These are phyloP conservation scores for Xestia ashworthii DNA, from an alignment of 2,888 invertebrate genomes.

Conservation along the genomic window DNA sequence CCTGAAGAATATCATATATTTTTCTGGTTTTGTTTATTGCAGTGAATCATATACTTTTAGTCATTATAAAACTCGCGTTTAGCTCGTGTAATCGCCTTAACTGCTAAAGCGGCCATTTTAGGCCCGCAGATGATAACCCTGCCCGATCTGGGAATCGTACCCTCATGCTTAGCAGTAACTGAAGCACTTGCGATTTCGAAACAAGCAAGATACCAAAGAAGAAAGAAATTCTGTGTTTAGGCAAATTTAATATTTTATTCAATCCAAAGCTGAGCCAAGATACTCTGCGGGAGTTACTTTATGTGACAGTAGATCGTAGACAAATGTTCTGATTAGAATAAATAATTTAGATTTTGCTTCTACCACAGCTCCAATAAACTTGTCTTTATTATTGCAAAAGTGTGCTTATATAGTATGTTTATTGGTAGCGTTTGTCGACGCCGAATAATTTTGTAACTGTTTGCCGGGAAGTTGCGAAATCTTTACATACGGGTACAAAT, in stretches of 20 bases:
- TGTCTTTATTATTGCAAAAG: slow-evolving; percentile 36
- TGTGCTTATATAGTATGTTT: slow-evolving; percentile 33
- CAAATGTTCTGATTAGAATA: slow-evolving; percentile 53
- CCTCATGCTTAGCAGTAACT: not conserved
- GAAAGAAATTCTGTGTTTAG: slow-evolving; percentile 21
- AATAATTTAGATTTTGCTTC: slow-evolving; percentile 36
- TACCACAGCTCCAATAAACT: slow-evolving; percentile 20
- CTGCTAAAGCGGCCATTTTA: too few relatives aligned
- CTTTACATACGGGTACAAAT: not conserved
- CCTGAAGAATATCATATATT: too few relatives aligned
- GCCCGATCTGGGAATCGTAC: not conserved
- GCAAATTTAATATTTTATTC: slow-evolving; percentile 2
- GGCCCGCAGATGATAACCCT: too few relatives aligned
- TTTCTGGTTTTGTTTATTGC: too few relatives aligned
- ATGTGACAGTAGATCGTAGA: slow-evolving; percentile 16
- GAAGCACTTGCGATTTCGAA: not conserved
- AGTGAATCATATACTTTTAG: too few relatives aligned
- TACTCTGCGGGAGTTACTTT: slow-evolving; percentile 28
- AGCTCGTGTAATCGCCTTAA: too few relatives aligned
- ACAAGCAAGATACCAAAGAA: slow-evolving; percentile 2
- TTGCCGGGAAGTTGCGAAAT: not conserved
- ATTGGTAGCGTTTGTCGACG: slow-evolving; percentile 27
- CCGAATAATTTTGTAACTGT: slow-evolving; percentile 20
- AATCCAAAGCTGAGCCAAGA: slow-evolving; percentile 5
- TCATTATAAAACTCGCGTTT: too few relatives aligned